phyloP scores from a whole-genome alignment of 2,888 invertebrate species.

The Electrophaes corylata region DNA sequence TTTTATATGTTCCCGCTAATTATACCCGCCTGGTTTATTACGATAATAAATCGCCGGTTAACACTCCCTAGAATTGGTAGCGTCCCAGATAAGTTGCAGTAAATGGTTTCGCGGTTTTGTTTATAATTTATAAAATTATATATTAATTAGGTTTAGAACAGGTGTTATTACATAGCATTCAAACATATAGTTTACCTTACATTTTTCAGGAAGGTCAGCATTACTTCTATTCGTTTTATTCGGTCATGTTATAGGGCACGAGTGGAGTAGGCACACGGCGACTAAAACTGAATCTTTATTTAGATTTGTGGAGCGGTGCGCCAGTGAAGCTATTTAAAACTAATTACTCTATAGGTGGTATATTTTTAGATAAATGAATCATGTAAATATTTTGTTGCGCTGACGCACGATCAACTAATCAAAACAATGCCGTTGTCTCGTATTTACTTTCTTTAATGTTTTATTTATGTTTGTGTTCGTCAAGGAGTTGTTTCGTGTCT shows the following conservation, averaged over 20 bases:
- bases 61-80: conserved; percentile 27
- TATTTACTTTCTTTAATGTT: conserved; percentile 15
- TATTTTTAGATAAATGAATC: conserved; percentile 53
- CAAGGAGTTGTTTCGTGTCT: neutral
- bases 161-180: conserved; percentile 29
- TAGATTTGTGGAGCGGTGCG: conserved; percentile 53
- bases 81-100: conserved; percentile 27
- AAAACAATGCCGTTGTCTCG: conserved; percentile 10
- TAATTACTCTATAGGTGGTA: conserved; percentile 46
- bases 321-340: conserved; percentile 51
- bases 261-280: conserved; percentile 50
- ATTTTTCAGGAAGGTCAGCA: conserved; percentile 66
- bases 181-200: conserved; percentile 49
- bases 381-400: conserved; percentile 32
- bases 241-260: conserved; percentile 47
- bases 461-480: conserved; percentile 15
- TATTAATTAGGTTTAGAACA: conserved; percentile 25
- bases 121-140: neutral
- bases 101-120: conserved; percentile 22
- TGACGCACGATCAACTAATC: conserved; percentile 6
- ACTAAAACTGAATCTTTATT: conserved; percentile 64
- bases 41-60: conserved; percentile 33
- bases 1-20: conserved; percentile 45
- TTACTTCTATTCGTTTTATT: conserved; percentile 32
- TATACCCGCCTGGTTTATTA: conserved; percentile 32